phyloP scores from a whole-genome alignment of 2,888 invertebrate species.

The Eumacrocentrus americanus region DNA sequence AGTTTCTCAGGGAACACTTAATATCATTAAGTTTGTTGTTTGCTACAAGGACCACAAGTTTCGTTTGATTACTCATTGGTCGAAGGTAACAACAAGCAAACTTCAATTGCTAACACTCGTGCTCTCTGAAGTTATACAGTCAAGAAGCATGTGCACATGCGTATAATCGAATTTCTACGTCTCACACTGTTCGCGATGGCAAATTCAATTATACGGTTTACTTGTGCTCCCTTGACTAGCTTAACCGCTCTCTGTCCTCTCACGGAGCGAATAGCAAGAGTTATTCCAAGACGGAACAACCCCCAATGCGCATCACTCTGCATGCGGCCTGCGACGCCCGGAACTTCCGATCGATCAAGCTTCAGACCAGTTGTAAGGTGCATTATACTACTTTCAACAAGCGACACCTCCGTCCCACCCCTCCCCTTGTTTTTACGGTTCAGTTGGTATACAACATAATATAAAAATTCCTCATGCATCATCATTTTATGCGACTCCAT shows the following conservation, averaged over 20 bases:
- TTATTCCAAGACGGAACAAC: conserved; percentile 31
- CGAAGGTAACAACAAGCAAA: conserved; percentile 21
- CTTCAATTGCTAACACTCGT: conserved; percentile 37
- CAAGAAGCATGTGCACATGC: conserved; percentile 35
- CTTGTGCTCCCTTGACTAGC: conserved; percentile 46
- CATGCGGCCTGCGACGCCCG: conserved; percentile 25
- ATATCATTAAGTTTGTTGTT: neutral
- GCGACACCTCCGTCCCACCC: too few species aligned
- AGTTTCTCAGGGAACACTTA: too few species aligned
- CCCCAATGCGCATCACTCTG: conserved; percentile 26
- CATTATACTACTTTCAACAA: neutral
- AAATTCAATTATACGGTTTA: conserved; percentile 54
- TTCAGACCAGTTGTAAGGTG: conserved; percentile 2
- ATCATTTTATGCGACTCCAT: too few species aligned
- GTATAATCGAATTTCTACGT: conserved; percentile 47
- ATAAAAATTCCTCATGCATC: too few species aligned
- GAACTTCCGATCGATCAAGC: conserved; percentile 19
- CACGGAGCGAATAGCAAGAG: conserved; percentile 26
- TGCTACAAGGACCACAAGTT: conserved; percentile 6
- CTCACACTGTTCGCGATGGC: conserved; percentile 39
- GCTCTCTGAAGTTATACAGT: too few species aligned
- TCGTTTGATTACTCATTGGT: conserved; percentile 7
- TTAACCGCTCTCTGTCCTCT: conserved; percentile 37
- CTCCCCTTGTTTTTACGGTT: neutral
- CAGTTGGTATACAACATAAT: too few species aligned